Evolutionary conservation across 2,797 vertebrate genomes (phyloP).

Genomic region (Schizothorax lantsangensis): DNA sequence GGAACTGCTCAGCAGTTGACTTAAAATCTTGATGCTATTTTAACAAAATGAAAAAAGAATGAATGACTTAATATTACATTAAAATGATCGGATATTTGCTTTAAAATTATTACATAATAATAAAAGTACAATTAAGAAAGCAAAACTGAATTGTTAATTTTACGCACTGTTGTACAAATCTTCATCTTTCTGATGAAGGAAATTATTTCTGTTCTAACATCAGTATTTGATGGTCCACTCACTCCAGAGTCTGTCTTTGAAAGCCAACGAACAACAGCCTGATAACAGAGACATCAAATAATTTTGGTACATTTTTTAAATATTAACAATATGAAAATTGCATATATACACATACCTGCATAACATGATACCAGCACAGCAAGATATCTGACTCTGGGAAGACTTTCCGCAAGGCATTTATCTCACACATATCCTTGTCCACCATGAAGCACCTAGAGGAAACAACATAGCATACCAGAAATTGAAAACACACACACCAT

Average conservation of each 20-base stretch:
- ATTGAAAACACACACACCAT: no score
- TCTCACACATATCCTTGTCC: constrained; percentile 25
- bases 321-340: not conserved
- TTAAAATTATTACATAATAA: not conserved
- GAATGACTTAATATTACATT: not conserved
- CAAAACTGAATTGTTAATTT: not conserved
- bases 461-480: no score
- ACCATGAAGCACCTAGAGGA: not conserved
- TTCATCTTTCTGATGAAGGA: constrained; percentile 1
- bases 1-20: constrained; percentile 8
- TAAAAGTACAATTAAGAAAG: not conserved
- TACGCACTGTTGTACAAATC: constrained; percentile 23
- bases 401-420: constrained; percentile 3
- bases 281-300: not conserved
- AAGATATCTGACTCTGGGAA: not conserved
- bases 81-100: not conserved
- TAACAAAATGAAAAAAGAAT: not conserved
- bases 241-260: constrained; percentile 22
- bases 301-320: not conserved
- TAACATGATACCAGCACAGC: not conserved
- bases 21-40: constrained; percentile 3
- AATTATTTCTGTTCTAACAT: not conserved
- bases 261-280: not conserved
- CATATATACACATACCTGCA: not conserved
- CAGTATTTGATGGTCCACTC: constrained; percentile 15